A percentile compares a stretch with the other conserved stretches of the same genome.
Conservation (phyloP, 2,888 invertebrate genomes). For the Drosophila nigricruria region DNA sequence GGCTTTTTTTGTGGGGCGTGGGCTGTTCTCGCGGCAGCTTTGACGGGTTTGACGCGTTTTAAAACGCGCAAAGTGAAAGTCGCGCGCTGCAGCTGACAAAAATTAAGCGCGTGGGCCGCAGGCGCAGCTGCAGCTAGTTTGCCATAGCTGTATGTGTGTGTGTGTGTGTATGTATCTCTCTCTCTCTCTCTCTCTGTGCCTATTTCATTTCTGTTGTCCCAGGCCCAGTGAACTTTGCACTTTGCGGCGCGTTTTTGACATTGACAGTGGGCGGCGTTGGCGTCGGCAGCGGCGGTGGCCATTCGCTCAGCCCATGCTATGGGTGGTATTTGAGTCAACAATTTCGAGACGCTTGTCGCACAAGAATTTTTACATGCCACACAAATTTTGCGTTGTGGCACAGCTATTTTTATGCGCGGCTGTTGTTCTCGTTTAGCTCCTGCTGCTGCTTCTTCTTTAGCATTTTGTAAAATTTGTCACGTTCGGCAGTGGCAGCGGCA, state of each 20-base stretch:
- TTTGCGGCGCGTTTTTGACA: slow-evolving; percentile 52
- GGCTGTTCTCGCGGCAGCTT: slow-evolving; percentile 55
- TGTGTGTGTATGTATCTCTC: not conserved
- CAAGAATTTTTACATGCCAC: slow-evolving; percentile 56
- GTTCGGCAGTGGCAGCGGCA: slow-evolving; percentile 40
- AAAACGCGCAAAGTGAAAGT: slow-evolving; percentile 72
- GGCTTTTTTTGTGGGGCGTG: slow-evolving; percentile 44
- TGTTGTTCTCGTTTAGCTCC: slow-evolving; percentile 16
- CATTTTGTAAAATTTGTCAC: slow-evolving; percentile 77
- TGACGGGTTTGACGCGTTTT: slow-evolving; percentile 69
- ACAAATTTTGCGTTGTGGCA: slow-evolving; percentile 54
- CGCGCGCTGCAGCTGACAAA: slow-evolving; percentile 55
- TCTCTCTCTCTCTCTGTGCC: not conserved
- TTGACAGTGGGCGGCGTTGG: slow-evolving; percentile 45
- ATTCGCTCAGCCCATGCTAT: slow-evolving; percentile 6
- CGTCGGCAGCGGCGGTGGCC: not conserved
- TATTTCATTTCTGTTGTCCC: slow-evolving; percentile 27
- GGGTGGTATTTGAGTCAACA: slow-evolving; percentile 39
- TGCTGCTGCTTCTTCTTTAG: slow-evolving; percentile 17
- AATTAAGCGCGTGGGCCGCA: slow-evolving; percentile 41
- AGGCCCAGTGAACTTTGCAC: slow-evolving; percentile 62
- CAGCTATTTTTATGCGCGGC: slow-evolving; percentile 69
- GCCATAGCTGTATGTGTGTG: not conserved
- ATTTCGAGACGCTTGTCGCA: slow-evolving; percentile 32
- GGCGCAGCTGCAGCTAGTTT: slow-evolving; percentile 28